Conservation (phyloP, 2,888 invertebrate genomes). For the Troides aeacus region DNA sequence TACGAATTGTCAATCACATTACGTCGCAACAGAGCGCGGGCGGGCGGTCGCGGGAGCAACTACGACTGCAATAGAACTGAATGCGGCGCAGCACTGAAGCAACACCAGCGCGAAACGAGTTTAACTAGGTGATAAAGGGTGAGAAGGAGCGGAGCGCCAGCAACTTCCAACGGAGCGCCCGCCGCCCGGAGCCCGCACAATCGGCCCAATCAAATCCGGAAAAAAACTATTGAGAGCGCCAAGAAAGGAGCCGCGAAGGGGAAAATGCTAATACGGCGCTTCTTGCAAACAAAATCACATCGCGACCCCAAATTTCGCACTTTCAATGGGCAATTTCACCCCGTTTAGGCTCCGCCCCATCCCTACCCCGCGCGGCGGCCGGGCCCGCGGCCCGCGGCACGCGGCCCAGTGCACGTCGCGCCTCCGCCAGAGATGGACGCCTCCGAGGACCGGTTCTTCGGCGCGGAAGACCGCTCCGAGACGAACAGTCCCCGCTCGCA, state of each 20-base stretch:
- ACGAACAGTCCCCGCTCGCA: conserved; percentile 71
- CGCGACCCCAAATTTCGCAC: conserved; percentile 78
- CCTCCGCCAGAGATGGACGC: conserved; percentile 64
- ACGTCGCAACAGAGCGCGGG: too few relatives aligned
- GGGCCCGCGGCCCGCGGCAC: conserved; percentile 40
- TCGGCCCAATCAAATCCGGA: conserved; percentile 74
- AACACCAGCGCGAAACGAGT: not conserved
- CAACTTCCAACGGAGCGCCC: conserved; percentile 49
- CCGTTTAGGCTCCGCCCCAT: conserved; percentile 44
- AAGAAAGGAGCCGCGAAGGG: conserved; percentile 62
- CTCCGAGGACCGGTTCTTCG: conserved; percentile 65
- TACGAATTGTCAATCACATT: too few relatives aligned
- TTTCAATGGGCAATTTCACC: conserved; percentile 77
- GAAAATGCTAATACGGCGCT: conserved; percentile 75
- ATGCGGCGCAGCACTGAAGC: too few relatives aligned
- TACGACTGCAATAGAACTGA: too few relatives aligned
- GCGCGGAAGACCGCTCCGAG: conserved; percentile 69
- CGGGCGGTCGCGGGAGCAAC: too few relatives aligned
- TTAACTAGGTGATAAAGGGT: conserved; percentile 28
- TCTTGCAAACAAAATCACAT: conserved; percentile 76
- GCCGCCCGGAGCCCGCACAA: conserved; percentile 65
- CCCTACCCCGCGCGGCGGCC: conserved; percentile 42
- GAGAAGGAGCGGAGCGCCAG: conserved; percentile 36
- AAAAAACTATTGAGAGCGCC: conserved; percentile 36
- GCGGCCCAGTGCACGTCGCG: conserved; percentile 59